These are phyloP conservation scores for Hyposmocoma kahamanoa DNA, from an alignment of 1,140 invertebrate genomes.

Conservation along the genomic window DNA sequence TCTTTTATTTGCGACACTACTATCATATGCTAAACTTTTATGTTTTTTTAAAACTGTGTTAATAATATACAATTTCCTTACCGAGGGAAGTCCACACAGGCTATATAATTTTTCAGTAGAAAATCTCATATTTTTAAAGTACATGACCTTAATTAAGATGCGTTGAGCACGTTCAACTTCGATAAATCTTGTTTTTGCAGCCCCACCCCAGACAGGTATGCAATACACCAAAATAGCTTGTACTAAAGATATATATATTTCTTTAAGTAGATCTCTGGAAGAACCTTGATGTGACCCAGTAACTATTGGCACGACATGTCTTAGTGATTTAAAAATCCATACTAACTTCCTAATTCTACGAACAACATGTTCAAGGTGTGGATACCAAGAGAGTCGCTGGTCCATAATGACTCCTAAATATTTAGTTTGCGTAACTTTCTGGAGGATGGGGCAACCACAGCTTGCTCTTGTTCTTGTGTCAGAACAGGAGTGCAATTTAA, in stretches of 20 bases:
- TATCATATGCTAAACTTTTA: too few relatives aligned
- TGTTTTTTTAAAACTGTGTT: too few relatives aligned
- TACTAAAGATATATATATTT: neutral
- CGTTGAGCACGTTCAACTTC: neutral
- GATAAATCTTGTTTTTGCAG: neutral
- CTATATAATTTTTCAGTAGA: too few relatives aligned
- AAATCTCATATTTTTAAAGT: too few relatives aligned
- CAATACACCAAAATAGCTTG: neutral
- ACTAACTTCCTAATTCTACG: neutral
- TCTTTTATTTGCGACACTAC: too few relatives aligned
- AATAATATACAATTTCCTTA: too few relatives aligned
- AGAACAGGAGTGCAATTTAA: neutral
- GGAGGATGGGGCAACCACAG: neutral
- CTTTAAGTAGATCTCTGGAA: neutral
- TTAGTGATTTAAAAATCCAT: neutral
- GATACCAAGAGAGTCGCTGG: neutral
- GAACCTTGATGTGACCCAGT: too few relatives aligned
- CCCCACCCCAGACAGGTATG: neutral
- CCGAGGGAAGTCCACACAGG: too few relatives aligned
- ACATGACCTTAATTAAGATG: too few relatives aligned
- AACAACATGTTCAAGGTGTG: neutral
- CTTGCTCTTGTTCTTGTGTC: neutral
- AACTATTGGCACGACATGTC: slow-evolving; percentile 3
- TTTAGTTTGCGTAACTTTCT: neutral
- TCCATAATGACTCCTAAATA: neutral